phyloP scores from a whole-genome alignment of 1,140 invertebrate species.

The Chrysopa pallens region DNA sequence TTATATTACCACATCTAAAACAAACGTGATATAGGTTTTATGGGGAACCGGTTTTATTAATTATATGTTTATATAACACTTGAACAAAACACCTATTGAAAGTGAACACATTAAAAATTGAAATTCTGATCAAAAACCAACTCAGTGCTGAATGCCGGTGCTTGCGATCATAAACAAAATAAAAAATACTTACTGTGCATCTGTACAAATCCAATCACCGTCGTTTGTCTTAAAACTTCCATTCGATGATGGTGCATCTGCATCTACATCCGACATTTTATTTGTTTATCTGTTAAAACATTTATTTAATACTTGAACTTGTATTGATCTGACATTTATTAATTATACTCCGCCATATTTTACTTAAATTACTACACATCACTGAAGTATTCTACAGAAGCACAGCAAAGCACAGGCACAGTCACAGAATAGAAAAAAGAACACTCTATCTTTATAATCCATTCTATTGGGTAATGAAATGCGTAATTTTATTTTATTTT shows the following conservation, averaged over 20 bases:
- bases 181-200: not conserved
- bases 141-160: not conserved
- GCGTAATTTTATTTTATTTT: too few relatives aligned
- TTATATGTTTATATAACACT: too few relatives aligned
- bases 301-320: not conserved
- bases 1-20: slow-evolving; percentile 67
- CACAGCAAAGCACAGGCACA: too few relatives aligned
- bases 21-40: too few relatives aligned
- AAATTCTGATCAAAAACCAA: not conserved
- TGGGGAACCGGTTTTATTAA: too few relatives aligned
- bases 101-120: not conserved
- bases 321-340: too few relatives aligned
- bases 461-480: too few relatives aligned
- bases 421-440: too few relatives aligned
- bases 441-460: too few relatives aligned
- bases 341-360: too few relatives aligned
- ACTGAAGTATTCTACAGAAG: too few relatives aligned
- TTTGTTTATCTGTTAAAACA: not conserved
- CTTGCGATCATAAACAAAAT: not conserved
- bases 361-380: too few relatives aligned
- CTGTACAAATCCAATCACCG: not conserved
- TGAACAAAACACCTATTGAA: not conserved
- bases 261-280: not conserved
- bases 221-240: not conserved
- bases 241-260: not conserved